Base-by-base conservation (phyloP, 2,888 invertebrate species). In the Nipponacmea schrenckii region DNA sequence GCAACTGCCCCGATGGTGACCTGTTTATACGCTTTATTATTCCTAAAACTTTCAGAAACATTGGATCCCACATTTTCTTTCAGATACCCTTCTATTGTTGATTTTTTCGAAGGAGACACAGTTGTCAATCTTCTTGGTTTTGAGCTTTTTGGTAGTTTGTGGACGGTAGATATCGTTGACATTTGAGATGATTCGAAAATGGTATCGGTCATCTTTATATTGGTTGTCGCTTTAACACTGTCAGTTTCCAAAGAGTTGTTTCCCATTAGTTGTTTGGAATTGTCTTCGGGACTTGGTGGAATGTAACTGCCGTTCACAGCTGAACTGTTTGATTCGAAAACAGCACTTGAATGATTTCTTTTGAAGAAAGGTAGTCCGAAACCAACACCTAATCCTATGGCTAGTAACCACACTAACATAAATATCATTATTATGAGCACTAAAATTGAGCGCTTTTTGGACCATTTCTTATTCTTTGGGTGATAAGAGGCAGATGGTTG, bases 1-100 rank as follows among this genome's bases (percentile, higher is more conserved):
- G 80, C 83, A 20, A 83, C 83, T 0, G 77, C 83, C 0, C 81
- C 83, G 0, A 73, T 70, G 20, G 67, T 67, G 12, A 67, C n/a
- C 12, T 56, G 64, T 31, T 48, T 46, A 44, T 24, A 20, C 4
- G n/a, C 8, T 10, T 15, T 24, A 24, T 56, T 56, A 2, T 24
- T 56, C 24, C 8, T 56, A 56, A 24, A 2, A 2, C 24, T 20
- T 20, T 56, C 56, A 56, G 56, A 20, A 10, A 56, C 56, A 20
- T 56, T 56, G 14, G 20, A 20, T 12, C 12, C 56, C 2, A 56
- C 4, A 24, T 50, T 50, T 50, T 14, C 17, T 50, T 50, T 17
- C 8, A 50, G 20, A 2, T 8, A 24, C 20, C 12, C 20, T 1
- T 24, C 12, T 14, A 10, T 56, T 2, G 56, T 56, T 24, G 14